Percentiles rank a stretch among this genome's conserved stretches.
Conservation (phyloP, 2,888 invertebrate genomes). For the Pandemis corylana region DNA sequence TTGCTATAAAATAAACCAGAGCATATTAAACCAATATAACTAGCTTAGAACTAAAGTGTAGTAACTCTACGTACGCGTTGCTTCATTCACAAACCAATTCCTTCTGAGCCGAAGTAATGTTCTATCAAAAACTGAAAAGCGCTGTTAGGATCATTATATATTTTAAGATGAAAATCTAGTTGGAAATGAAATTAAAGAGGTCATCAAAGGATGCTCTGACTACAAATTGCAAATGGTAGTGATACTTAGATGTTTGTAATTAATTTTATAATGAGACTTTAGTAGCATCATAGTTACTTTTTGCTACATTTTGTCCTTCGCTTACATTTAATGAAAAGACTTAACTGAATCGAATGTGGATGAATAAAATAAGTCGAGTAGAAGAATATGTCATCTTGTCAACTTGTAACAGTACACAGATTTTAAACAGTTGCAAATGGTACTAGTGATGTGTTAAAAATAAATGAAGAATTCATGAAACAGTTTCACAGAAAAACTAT, state of each 20-base stretch:
- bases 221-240: not conserved
- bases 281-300: no score
- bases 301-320: no score
- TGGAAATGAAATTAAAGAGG: not conserved
- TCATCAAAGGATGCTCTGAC: not conserved
- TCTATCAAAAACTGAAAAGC: not conserved
- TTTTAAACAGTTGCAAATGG: no score
- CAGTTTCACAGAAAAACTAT: no score
- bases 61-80: not conserved
- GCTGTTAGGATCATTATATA: not conserved
- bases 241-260: not conserved
- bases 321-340: no score
- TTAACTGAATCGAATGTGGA: no score
- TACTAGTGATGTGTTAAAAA: no score
- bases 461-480: no score
- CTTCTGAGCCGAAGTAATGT: not conserved
- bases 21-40: slow-evolving; percentile 1
- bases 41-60: not conserved
- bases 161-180: not conserved
- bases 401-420: no score
- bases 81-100: not conserved
- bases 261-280: not conserved
- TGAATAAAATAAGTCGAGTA: no score
- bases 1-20: slow-evolving; percentile 5
- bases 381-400: no score